These are phyloP conservation scores for Podabrus alpinus DNA, from an alignment of 2,888 invertebrate genomes.

Conservation along the genomic window DNA sequence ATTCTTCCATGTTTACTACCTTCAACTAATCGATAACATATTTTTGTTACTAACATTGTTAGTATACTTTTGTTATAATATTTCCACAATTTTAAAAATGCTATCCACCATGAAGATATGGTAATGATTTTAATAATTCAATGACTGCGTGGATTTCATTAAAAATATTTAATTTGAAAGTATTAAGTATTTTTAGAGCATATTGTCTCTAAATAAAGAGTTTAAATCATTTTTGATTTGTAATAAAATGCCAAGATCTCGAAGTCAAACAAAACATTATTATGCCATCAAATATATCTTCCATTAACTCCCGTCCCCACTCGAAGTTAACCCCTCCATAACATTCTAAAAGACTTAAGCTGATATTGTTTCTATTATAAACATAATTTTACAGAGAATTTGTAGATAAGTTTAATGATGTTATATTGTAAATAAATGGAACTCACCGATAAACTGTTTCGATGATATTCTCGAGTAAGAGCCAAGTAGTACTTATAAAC, in stretches of 20 bases:
- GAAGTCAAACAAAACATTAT: neutral
- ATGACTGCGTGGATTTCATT: neutral
- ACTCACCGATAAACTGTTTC: constrained; percentile 55
- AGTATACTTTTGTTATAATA: no score
- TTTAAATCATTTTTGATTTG: neutral
- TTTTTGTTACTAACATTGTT: no score
- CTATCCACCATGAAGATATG: no score
- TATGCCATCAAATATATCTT: neutral
- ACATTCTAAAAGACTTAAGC: neutral
- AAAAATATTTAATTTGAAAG: no score
- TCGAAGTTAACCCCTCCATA: neutral
- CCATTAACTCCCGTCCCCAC: neutral
- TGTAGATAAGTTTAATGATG: neutral
- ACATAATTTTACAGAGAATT: neutral
- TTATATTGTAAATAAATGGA: neutral
- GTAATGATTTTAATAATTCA: no score
- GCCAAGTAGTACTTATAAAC: constrained; percentile 70
- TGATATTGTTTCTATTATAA: neutral
- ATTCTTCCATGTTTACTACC: no score
- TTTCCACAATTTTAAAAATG: no score
- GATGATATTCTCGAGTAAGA: constrained; percentile 51
- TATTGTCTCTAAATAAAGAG: neutral
- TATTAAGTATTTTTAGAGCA: neutral
- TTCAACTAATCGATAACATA: no score
- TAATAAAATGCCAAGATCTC: neutral